A percentile compares a stretch with the other conserved stretches of the same genome.
phyloP scores from a whole-genome alignment of 2,888 invertebrate species.

The Tenthredo amoena region DNA sequence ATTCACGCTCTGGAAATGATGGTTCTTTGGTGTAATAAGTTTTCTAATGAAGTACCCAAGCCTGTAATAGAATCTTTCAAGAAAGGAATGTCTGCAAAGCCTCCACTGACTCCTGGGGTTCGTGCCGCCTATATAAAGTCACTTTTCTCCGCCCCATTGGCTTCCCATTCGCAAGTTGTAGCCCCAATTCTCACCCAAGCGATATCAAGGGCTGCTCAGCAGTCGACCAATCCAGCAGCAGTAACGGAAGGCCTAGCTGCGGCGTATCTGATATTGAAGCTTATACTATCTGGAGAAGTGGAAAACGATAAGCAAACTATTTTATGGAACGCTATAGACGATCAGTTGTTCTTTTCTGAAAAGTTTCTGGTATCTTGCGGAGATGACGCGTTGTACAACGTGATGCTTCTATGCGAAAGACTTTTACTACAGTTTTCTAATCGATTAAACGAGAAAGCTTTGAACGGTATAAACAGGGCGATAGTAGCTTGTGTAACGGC shows the following conservation, averaged over 20 bases:
- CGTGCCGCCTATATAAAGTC: constrained; percentile 90
- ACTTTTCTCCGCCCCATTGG: constrained; percentile 77
- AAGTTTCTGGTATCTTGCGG: constrained; percentile 87
- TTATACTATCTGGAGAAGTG: constrained; percentile 79
- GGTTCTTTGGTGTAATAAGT: constrained; percentile 87
- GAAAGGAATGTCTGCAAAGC: constrained; percentile 88
- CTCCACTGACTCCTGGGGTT: constrained; percentile 87
- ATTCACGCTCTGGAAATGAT: constrained; percentile 90
- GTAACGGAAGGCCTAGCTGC: constrained; percentile 88
- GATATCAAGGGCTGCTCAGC: constrained; percentile 87
- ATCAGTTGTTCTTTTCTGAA: constrained; percentile 90
- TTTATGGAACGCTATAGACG: constrained; percentile 87
- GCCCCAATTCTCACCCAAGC: constrained; percentile 85
- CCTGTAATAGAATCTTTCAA: constrained; percentile 84
- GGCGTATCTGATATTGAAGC: constrained; percentile 83
- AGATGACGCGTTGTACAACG: constrained; percentile 86
- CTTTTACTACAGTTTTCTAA: constrained; percentile 86
- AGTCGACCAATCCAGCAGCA: constrained; percentile 85
- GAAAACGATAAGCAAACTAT: constrained; percentile 80
- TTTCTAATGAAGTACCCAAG: constrained; percentile 83
- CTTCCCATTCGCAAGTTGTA: constrained; percentile 72
- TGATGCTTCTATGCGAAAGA: constrained; percentile 87
- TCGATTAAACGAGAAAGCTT: constrained; percentile 83
- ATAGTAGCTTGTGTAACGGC: constrained; percentile 86
- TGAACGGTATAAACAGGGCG: constrained; percentile 85